Percentiles rank a stretch among this genome's conserved stretches.
These are phyloP conservation scores for Mobula hypostoma DNA, from an alignment of 2,113 vertebrate species.

Conservation along the genomic window DNA sequence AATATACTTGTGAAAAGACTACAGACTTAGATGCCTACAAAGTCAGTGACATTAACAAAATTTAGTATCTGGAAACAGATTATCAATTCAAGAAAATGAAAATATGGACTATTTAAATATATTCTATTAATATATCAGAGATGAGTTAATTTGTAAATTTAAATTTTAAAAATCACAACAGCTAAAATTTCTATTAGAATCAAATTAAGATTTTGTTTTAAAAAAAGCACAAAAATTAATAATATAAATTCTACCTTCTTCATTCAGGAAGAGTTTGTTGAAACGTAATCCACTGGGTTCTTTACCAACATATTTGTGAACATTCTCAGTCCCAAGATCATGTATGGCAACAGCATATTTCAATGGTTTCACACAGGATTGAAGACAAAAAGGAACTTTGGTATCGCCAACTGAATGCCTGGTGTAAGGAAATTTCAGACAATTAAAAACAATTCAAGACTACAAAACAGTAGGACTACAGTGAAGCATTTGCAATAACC, in stretches of 20 bases:
- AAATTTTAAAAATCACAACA: neutral
- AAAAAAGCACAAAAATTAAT: neutral
- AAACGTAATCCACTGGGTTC: constrained; percentile 93
- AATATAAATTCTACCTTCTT: constrained; percentile 75
- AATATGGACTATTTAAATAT: neutral
- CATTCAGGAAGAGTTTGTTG: constrained; percentile 95
- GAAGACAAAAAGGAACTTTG: constrained; percentile 95
- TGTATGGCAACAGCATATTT: constrained; percentile 93
- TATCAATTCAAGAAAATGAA: neutral
- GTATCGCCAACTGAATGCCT: constrained; percentile 95
- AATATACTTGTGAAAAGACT: neutral
- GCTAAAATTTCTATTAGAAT: neutral
- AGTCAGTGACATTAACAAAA: neutral
- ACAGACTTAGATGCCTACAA: neutral
- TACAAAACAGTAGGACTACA: neutral
- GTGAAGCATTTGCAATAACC: neutral
- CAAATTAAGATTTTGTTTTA: neutral
- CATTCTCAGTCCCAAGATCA: constrained; percentile 91
- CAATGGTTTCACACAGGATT: constrained; percentile 93
- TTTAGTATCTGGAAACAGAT: neutral
- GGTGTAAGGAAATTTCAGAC: constrained; percentile 17
- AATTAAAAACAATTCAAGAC: neutral
- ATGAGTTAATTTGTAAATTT: neutral
- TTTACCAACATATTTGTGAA: constrained; percentile 94
- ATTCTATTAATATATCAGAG: neutral